Evolutionary conservation across 2,888 invertebrate genomes (phyloP).

Genomic region (Megaustenia siamemsis): DNA sequence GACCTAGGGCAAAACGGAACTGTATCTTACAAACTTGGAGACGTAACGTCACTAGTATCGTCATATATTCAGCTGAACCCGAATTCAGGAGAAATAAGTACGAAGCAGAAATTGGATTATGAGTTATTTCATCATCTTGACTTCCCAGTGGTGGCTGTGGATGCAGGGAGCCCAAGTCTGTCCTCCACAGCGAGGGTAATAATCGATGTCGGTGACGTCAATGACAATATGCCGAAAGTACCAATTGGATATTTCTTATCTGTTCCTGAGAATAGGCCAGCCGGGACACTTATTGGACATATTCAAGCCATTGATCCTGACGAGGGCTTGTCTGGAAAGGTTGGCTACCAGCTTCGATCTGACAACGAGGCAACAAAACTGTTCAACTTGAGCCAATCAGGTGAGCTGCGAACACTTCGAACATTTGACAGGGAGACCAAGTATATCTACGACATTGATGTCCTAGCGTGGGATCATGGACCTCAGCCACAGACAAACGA

Average conservation of each 20-base stretch:
- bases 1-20: slow-evolving; percentile 68
- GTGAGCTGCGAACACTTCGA: slow-evolving; percentile 62
- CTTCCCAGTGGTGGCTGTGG: slow-evolving; percentile 67
- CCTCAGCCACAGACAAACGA: slow-evolving; percentile 61
- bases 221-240: slow-evolving; percentile 70
- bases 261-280: slow-evolving; percentile 65
- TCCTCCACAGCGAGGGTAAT: slow-evolving; percentile 65
- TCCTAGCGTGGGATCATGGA: slow-evolving; percentile 72
- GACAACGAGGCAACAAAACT: slow-evolving; percentile 61
- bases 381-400: slow-evolving; percentile 62
- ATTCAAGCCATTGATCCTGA: slow-evolving; percentile 67
- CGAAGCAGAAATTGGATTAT: slow-evolving; percentile 65
- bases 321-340: slow-evolving; percentile 60
- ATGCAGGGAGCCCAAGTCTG: slow-evolving; percentile 65
- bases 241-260: slow-evolving; percentile 61
- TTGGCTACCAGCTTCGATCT: slow-evolving; percentile 56
- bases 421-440: slow-evolving; percentile 68
- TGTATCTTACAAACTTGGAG: slow-evolving; percentile 65
- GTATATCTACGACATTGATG: slow-evolving; percentile 64
- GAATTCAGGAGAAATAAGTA: slow-evolving; percentile 63
- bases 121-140: slow-evolving; percentile 63
- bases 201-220: slow-evolving; percentile 66
- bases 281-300: slow-evolving; percentile 60
- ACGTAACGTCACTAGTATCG: slow-evolving; percentile 52
- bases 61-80: slow-evolving; percentile 56